These are phyloP conservation scores for Psettodes erumei DNA, from an alignment of 2,113 vertebrate genomes.

Conservation along the genomic window DNA sequence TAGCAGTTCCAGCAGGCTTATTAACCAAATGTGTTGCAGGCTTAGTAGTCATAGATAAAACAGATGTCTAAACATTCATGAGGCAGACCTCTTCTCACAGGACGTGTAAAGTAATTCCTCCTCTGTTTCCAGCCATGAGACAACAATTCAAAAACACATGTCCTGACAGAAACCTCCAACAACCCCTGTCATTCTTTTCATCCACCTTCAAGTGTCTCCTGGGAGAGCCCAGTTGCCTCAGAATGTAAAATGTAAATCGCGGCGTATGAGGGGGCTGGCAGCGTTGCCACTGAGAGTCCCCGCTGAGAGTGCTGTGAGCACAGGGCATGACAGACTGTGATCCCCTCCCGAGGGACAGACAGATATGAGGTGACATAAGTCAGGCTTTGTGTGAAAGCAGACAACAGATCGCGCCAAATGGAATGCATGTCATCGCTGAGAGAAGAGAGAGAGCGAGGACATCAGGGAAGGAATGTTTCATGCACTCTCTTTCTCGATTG, in stretches of 20 bases:
- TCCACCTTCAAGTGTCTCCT: constrained; percentile 41
- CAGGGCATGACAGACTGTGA: constrained; percentile 22
- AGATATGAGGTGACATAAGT: constrained; percentile 49
- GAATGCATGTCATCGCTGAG: constrained; percentile 49
- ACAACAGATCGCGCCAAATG: constrained; percentile 24
- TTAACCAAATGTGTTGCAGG: neutral
- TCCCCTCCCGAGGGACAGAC: constrained; percentile 20
- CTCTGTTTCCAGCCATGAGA: neutral
- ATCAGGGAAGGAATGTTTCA: constrained; percentile 54
- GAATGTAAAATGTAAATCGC: constrained; percentile 35
- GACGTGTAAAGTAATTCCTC: constrained; percentile 10
- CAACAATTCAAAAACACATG: constrained; percentile 20
- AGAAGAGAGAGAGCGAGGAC: constrained; percentile 28
- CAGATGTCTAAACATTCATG: neutral
- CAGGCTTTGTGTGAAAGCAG: constrained; percentile 56
- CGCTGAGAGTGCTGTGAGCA: constrained; percentile 13
- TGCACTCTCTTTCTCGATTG: constrained; percentile 11
- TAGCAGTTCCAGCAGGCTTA: neutral
- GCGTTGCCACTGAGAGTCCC: constrained; percentile 2
- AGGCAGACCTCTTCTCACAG: constrained; percentile 4
- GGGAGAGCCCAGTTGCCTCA: constrained; percentile 29
- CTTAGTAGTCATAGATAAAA: neutral
- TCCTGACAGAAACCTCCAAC: constrained; percentile 10
- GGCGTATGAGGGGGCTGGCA: neutral
- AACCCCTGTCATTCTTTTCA: constrained; percentile 7